Evolutionary conservation across 2,888 invertebrate species (phyloP).

Genomic region (Drosophila neotestacea): DNA sequence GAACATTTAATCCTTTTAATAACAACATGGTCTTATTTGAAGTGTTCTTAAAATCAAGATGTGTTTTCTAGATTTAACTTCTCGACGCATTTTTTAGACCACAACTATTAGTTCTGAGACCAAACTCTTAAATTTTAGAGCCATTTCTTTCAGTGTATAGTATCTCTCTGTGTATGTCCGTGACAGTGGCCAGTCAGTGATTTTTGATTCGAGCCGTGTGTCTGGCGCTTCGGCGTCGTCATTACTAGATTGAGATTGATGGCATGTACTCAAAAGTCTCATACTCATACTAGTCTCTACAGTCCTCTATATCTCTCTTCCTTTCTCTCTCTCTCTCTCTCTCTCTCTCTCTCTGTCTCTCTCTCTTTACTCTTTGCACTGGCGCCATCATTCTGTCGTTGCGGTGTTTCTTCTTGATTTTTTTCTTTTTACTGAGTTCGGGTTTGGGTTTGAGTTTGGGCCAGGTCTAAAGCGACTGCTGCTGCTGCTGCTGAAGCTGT

Average conservation of each 20-base stretch:
- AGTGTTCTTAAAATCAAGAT: no score
- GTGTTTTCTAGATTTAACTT: no score
- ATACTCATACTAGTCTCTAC: slow-evolving; percentile 10
- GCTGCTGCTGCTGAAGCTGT: background rate
- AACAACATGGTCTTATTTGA: no score
- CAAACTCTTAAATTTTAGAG: no score
- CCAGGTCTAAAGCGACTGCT: slow-evolving; percentile 33
- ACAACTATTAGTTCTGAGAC: no score
- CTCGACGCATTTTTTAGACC: no score
- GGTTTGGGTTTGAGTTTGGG: slow-evolving; percentile 22
- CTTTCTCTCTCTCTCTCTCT: slow-evolving; percentile 16
- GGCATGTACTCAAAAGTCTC: slow-evolving; percentile 60
- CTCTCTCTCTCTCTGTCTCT: slow-evolving; percentile 16
- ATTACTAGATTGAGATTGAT: slow-evolving; percentile 78
- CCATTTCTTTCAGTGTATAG: background rate
- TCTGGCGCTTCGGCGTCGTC: slow-evolving; percentile 71
- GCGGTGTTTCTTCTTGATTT: slow-evolving; percentile 25
- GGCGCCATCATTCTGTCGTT: slow-evolving; percentile 64
- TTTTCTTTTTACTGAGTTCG: slow-evolving; percentile 13
- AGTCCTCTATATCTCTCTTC: background rate
- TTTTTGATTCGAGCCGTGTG: slow-evolving; percentile 62
- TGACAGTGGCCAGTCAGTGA: slow-evolving; percentile 26
- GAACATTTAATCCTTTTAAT: no score
- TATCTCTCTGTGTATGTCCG: slow-evolving; percentile 14
- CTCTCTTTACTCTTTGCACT: slow-evolving; percentile 26